These are phyloP conservation scores for Patiria pectinifera DNA, from an alignment of 53 echinoderm and acorn worm species.

Conservation along the genomic window DNA sequence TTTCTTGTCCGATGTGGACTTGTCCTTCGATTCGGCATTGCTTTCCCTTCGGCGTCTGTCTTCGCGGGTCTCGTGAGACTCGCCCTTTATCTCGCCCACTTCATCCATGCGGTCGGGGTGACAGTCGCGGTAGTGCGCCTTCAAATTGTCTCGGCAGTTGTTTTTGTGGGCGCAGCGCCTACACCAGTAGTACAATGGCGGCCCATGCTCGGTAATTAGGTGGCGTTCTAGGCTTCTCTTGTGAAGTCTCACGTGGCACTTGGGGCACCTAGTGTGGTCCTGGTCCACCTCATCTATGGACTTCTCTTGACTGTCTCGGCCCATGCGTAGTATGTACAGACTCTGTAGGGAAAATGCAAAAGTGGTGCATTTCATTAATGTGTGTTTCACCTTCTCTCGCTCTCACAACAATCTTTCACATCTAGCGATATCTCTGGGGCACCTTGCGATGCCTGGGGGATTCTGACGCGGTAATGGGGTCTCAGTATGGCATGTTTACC, in stretches of 20 bases:
- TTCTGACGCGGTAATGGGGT: not conserved
- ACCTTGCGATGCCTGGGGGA: not conserved
- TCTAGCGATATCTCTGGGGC: no score
- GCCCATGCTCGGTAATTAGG: constrained; percentile 3
- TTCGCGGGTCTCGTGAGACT: no score
- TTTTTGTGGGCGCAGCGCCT: not conserved
- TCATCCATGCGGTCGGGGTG: not conserved
- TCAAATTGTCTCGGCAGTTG: not conserved
- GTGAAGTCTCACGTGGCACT: not conserved
- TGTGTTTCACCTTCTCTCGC: not conserved
- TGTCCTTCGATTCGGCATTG: no score
- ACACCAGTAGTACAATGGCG: not conserved
- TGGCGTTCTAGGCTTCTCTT: constrained; percentile 9
- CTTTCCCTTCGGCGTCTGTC: no score
- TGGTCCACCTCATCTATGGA: not conserved
- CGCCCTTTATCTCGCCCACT: no score
- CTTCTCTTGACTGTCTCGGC: not conserved
- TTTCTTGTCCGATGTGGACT: no score
- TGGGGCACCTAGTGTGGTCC: not conserved
- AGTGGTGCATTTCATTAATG: not conserved
- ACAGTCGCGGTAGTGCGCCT: constrained; percentile 4
- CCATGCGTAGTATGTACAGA: not conserved
- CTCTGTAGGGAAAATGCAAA: no score
- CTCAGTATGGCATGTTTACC: no score
- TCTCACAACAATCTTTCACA: no score